Evolutionary conservation across 2,113 vertebrate genomes (phyloP).

Genomic region (Numida meleagris): DNA sequence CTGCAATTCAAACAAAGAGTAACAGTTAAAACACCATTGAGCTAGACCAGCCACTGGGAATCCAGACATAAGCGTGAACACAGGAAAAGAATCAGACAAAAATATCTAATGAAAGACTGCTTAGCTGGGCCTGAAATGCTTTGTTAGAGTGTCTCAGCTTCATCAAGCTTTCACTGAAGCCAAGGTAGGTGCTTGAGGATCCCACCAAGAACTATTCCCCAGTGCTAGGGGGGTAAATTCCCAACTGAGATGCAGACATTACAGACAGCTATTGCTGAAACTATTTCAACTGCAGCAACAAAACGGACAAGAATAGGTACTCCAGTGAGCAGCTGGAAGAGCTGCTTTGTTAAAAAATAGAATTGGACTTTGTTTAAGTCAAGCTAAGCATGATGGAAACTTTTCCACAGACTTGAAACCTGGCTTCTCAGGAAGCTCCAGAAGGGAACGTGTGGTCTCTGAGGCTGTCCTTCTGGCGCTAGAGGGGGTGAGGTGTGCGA

Average conservation of each 20-base stretch:
- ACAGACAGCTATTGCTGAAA: not conserved
- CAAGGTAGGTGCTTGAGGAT: not conserved
- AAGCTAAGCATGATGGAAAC: not conserved
- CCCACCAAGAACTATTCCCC: not conserved
- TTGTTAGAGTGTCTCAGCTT: not conserved
- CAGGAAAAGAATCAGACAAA: not conserved
- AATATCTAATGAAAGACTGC: not conserved
- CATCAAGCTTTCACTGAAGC: not conserved
- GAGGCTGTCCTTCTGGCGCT: not conserved
- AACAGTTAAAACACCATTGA: not conserved
- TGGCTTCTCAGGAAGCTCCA: not conserved
- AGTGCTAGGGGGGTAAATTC: not conserved
- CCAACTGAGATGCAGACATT: not conserved
- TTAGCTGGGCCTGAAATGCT: not conserved
- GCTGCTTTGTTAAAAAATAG: not conserved
- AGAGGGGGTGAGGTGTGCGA: not conserved
- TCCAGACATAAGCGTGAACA: not conserved
- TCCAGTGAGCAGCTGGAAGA: not conserved
- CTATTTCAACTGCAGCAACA: not conserved
- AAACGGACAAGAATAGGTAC: not conserved
- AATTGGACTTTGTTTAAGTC: not conserved
- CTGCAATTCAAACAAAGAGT: not conserved
- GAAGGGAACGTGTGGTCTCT: not conserved
- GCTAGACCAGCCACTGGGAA: not conserved
- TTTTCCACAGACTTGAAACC: not conserved